phyloP scores from a whole-genome alignment of 2,888 invertebrate species.

The Phyto melanocephala region DNA sequence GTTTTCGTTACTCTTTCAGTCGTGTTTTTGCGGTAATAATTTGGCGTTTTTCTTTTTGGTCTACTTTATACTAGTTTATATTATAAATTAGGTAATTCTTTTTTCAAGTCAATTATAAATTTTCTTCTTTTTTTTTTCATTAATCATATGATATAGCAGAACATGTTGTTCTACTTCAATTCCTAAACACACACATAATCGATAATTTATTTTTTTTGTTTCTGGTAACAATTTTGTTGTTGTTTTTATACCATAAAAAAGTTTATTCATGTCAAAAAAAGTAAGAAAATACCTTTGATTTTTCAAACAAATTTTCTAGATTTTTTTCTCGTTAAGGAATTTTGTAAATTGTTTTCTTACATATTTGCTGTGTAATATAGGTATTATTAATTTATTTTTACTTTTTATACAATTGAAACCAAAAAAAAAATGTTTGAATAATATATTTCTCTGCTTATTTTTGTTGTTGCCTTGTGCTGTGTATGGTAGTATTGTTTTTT shows the following conservation, averaged over 20 bases:
- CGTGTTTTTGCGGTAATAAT: background rate
- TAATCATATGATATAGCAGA: background rate
- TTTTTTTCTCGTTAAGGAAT: conserved; percentile 23
- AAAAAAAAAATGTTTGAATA: conserved; percentile 21
- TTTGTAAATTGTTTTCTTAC: conserved; percentile 6
- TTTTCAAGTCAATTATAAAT: background rate
- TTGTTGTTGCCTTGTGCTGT: conserved; percentile 41
- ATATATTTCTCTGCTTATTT: conserved; percentile 35
- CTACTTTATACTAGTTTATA: background rate
- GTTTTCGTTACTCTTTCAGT: background rate
- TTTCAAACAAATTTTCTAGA: conserved; percentile 2
- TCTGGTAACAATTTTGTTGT: conserved; percentile 27
- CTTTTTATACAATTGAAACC: background rate
- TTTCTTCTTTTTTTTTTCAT: background rate
- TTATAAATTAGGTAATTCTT: background rate
- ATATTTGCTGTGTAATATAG: conserved; percentile 12
- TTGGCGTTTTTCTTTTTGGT: background rate
- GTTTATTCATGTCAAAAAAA: conserved; percentile 3
- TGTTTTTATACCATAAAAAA: conserved; percentile 6
- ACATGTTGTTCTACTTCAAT: conserved; percentile 27
- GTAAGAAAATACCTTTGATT: conserved; percentile 22
- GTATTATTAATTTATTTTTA: background rate
- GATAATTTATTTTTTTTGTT: conserved; percentile 31
- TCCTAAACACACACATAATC: conserved; percentile 33
- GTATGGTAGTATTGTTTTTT: conserved; percentile 12